A percentile compares a stretch with the other conserved stretches of the same genome.
These are phyloP conservation scores for Tortricodes alternella DNA, from an alignment of 2,888 invertebrate species.

Conservation along the genomic window DNA sequence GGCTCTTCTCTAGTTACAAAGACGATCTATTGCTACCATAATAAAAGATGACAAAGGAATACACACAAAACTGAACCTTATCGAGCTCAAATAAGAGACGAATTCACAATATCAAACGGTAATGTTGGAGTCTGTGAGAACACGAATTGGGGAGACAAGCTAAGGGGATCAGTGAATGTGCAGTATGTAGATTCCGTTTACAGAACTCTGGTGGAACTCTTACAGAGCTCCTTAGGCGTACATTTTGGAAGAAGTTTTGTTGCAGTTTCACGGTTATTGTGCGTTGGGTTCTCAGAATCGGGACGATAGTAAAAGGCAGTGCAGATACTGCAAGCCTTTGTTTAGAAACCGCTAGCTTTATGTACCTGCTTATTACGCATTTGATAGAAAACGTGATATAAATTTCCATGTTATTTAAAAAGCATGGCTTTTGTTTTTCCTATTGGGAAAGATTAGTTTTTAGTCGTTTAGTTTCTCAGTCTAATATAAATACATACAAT, in stretches of 20 bases:
- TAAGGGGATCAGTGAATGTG: conserved; percentile 43
- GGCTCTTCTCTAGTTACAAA: conserved; percentile 21
- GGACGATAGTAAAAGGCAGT: conserved; percentile 6
- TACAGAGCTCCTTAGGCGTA: neutral
- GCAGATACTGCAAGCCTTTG: conserved; percentile 55
- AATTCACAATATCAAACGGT: neutral
- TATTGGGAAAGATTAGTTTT: neutral
- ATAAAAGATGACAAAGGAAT: conserved; percentile 14
- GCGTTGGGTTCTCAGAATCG: conserved; percentile 9
- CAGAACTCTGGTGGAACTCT: conserved; percentile 12
- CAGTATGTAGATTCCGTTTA: conserved; percentile 35
- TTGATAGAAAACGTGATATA: conserved; percentile 1
- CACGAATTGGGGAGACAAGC: conserved; percentile 20
- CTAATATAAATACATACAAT: neutral
- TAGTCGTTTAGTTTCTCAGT: neutral
- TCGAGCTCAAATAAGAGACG: neutral
- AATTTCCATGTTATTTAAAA: neutral
- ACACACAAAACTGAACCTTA: conserved; percentile 8
- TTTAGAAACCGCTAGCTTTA: conserved; percentile 49
- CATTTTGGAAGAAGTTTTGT: neutral
- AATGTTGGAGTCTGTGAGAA: conserved; percentile 24
- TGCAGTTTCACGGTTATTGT: conserved; percentile 15
- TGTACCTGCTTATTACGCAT: conserved; percentile 17
- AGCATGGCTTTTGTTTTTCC: neutral
- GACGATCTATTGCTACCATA: conserved; percentile 27